A percentile compares a stretch with the other conserved stretches of the same genome.
These are phyloP conservation scores for Drosophila sturtevanti DNA, from an alignment of 1,140 invertebrate genomes.

Conservation along the genomic window DNA sequence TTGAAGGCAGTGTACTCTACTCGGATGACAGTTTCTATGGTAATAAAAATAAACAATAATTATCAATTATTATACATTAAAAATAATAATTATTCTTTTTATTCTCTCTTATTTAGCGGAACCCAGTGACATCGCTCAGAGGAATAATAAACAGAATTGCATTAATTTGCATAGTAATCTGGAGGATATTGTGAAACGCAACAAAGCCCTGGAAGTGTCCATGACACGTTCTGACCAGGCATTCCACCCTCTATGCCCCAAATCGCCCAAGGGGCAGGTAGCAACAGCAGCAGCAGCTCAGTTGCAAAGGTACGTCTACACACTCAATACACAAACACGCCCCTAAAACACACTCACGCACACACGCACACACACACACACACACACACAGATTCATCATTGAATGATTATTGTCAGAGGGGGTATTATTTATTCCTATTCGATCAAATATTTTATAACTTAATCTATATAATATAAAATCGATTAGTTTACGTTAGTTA, in stretches of 20 bases:
- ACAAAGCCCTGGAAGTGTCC: conserved; percentile 86
- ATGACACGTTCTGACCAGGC: conserved; percentile 92
- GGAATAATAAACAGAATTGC: conserved; percentile 80
- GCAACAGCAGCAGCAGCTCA: conserved; percentile 51
- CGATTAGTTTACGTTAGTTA: neutral
- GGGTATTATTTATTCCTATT: neutral
- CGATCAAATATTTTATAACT: no score
- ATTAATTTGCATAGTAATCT: conserved; percentile 81
- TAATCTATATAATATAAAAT: neutral
- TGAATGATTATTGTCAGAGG: conserved; percentile 43
- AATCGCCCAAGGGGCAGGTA: conserved; percentile 85
- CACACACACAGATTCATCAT: neutral
- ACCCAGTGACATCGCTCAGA: conserved; percentile 65
- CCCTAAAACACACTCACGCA: neutral
- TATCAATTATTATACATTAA: conserved; percentile 4
- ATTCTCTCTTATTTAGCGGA: conserved; percentile 58
- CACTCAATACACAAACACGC: neutral
- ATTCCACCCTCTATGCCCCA: conserved; percentile 93
- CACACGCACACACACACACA: neutral
- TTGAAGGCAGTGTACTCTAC: conserved; percentile 94
- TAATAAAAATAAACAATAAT: conserved; percentile 65
- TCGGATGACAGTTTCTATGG: conserved; percentile 92
- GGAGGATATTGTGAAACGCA: conserved; percentile 80
- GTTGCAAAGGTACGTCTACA: conserved; percentile 75
- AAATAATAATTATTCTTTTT: neutral